Evolutionary conservation across 2,888 invertebrate species (phyloP).

Genomic region (Drosophila flavopinicola): DNA sequence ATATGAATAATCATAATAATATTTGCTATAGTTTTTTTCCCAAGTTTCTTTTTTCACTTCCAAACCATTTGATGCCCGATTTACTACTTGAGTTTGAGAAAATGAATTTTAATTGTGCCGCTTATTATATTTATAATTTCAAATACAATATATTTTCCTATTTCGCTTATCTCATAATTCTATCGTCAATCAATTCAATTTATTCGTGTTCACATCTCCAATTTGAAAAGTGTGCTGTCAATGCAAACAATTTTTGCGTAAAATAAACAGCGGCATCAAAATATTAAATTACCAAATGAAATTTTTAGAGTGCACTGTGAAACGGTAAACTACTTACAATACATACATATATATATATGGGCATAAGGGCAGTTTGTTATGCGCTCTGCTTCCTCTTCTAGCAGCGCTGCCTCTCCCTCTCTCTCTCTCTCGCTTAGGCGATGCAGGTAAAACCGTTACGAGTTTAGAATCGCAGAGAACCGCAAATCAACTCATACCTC

Average conservation of each 20-base stretch:
- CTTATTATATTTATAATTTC: too few species aligned
- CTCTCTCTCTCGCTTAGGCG: not conserved
- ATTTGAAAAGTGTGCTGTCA: constrained; percentile 34
- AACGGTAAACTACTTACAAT: constrained; percentile 62
- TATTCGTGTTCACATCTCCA: constrained; percentile 37
- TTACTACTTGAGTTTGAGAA: too few species aligned
- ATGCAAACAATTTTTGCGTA: constrained; percentile 73
- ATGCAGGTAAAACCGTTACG: constrained; percentile 64
- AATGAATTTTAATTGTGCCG: too few species aligned
- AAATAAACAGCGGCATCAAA: constrained; percentile 72
- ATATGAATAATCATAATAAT: too few species aligned
- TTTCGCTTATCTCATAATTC: too few species aligned
- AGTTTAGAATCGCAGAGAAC: constrained; percentile 30
- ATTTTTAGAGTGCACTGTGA: constrained; percentile 47
- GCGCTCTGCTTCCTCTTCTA: not conserved
- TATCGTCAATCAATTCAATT: not conserved
- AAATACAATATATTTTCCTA: too few species aligned
- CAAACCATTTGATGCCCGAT: too few species aligned
- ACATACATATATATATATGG: constrained; percentile 28
- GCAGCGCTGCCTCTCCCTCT: not conserved
- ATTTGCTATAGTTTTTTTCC: too few species aligned
- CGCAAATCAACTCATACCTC: constrained; percentile 54
- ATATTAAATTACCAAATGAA: constrained; percentile 75
- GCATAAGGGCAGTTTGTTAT: constrained; percentile 54
- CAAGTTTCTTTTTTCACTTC: too few species aligned